Percentiles rank a stretch among this genome's conserved stretches.
Conservation (phyloP, 2,888 invertebrate genomes). For the Heterodera filipjevi region DNA sequence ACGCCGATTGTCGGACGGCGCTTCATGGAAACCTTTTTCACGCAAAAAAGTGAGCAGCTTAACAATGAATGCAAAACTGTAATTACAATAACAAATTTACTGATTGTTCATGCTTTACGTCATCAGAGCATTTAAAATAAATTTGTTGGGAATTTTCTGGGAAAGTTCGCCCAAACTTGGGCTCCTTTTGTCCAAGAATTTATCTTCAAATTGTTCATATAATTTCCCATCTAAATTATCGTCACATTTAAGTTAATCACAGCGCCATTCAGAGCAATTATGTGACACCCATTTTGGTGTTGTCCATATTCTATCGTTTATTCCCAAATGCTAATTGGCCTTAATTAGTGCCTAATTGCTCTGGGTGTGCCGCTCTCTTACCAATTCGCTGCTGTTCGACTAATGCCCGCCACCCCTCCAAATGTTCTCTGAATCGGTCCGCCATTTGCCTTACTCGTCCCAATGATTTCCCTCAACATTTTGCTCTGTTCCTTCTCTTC, state of each 20-base stretch:
- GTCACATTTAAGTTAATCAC: no score
- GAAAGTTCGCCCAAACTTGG: background rate
- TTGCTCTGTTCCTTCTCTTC: background rate
- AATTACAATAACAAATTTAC: background rate
- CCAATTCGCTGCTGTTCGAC: background rate
- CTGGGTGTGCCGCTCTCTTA: background rate
- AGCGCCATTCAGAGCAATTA: no score
- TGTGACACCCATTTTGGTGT: no score
- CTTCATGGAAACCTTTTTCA: background rate
- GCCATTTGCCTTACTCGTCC: background rate
- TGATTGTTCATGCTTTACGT: background rate
- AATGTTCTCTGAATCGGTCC: background rate
- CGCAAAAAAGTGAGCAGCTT: background rate
- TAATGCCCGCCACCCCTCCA: background rate
- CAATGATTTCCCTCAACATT: background rate
- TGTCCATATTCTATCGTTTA: no score
- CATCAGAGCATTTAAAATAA: background rate
- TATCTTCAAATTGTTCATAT: background rate
- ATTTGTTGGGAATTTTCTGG: background rate
- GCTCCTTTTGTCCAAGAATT: background rate
- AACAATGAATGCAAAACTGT: background rate
- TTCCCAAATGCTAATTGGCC: background rate
- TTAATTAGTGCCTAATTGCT: background rate
- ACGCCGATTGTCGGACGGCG: background rate
- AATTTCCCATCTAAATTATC: background rate